Evolutionary conservation across 2,888 invertebrate genomes (phyloP), one percentile per base, ranked within the genome.

Genomic region (Yponomeuta plumbellus): DNA sequence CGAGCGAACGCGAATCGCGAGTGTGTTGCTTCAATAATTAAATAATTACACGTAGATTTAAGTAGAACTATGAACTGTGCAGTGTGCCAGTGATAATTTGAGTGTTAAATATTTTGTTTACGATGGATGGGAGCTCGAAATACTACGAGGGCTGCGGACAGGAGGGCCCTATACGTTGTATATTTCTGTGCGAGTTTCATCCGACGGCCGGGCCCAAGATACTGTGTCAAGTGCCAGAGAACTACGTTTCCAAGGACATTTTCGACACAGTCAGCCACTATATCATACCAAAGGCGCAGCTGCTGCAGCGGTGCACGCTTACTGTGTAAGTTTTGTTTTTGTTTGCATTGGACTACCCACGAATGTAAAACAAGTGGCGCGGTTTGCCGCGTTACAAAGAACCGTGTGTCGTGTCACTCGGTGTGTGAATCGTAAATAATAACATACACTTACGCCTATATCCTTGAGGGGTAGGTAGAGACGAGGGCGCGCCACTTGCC

Each of bases 211-310:
- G 96, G 1, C 95, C 95, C 17, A 95, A 94, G 85, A 95, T 96
- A 77, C 94, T 94, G 56, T 95, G 95, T 80, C 96, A 96, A 92
- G 96, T 95, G 70, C 96, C 96, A 65, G 94, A 94, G 73, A 94
- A 95, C 79, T 95, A 94, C 79, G 94, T 97, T 70, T 94, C 94
- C 0, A 96, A 96, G 85, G 96, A 96, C 75, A 93, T 94, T 68
- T 97, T 97, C 85, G 96, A 96, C 83, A 94, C 94, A 65, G 94
- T 96, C 68, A 95, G 95, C 80, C 95, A 95, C 73, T 97, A 96
- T 80, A 94, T 97, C 68, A 97, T 97, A 79, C 96, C 96, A 8
- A 97, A 97, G 86, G 94, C 94, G 66, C 95, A 96, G 77, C 44
- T 52, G 6, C 88, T 97, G 4, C 94, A 96, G 76, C 91, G 95